Base-by-base conservation (phyloP, 2,113 vertebrate genomes). In the Ursus arctos region DNA sequence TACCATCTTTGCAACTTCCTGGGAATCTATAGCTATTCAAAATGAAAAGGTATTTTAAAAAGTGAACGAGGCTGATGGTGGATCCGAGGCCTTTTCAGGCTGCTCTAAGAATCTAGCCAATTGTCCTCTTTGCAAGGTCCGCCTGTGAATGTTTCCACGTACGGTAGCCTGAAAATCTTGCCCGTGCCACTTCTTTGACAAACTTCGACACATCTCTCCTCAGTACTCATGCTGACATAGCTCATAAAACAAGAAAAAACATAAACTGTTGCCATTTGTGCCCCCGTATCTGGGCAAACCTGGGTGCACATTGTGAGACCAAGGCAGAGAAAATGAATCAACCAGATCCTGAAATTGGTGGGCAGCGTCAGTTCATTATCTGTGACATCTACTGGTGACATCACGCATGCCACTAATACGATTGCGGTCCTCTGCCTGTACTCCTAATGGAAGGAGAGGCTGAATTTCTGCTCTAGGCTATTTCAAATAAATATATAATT, bases 141-240 rank as follows among this genome's bases (percentile, higher is more conserved):
- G 47, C 21, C n/a, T 19, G 12, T 11, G 47, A 28, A 43, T 4
- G 3, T 61, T 79, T 40, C 71, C 57, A 26, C 24, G 43, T 15
- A 8, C 2, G 26, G 28, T 33, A 57, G 88, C 49, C 79, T 95
- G 49, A 88, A 90, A 87, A 95, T 80, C 88, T 76, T 63, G 36
- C 59, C 36, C 51, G 1, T 5, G 65, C 55, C 51, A 63, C 49
- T 80, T 83, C 83, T 61, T 88, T n/a, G 57, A 84, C 87, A 94
- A 93, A 95, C 84, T 76, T 55, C 11, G 33, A 40, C 26, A n/a
- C 83, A 90, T 95, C 87, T 84, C 76, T 89, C 82, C 65, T 88
- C 57, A 2, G 12, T 47, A 86, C 49, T 81, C 31, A 40, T 65
- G 69, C 53, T 82, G 40, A 93, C 77, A 69, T 9, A 40, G 92